phyloP scores from a whole-genome alignment of 2,888 invertebrate genomes.

The Notodonta ziczac region DNA sequence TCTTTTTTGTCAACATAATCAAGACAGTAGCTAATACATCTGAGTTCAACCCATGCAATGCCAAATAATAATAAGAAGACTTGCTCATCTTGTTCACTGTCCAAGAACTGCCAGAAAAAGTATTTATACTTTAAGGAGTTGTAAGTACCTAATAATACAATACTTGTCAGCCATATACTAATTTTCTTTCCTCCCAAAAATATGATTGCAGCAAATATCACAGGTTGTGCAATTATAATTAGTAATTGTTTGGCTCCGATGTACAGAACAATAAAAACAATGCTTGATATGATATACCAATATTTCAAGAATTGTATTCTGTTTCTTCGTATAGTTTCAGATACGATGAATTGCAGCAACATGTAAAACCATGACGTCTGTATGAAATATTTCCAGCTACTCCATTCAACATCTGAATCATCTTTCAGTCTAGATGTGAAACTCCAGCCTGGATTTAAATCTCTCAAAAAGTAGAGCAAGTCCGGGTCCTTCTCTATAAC shows the following conservation, averaged over 20 bases:
- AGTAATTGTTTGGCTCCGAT: constrained; percentile 80
- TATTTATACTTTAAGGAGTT: constrained; percentile 77
- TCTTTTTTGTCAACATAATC: constrained; percentile 76
- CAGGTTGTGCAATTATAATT: constrained; percentile 82
- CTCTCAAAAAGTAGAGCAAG: constrained; percentile 55
- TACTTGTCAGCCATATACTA: constrained; percentile 83
- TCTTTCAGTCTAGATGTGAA: constrained; percentile 85
- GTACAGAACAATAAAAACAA: constrained; percentile 71
- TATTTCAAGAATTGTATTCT: constrained; percentile 63
- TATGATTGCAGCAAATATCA: constrained; percentile 75
- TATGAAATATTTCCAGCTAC: constrained; percentile 84
- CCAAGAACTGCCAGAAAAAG: constrained; percentile 75
- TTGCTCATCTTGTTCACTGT: constrained; percentile 76
- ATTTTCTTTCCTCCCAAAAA: constrained; percentile 73
- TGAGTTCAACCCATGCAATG: constrained; percentile 89
- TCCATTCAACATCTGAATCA: constrained; percentile 90
- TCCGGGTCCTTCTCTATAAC: constrained; percentile 52
- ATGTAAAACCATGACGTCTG: constrained; percentile 82
- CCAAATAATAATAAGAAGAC: constrained; percentile 82
- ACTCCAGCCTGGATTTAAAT: constrained; percentile 85
- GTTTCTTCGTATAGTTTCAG: constrained; percentile 74
- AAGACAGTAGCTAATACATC: constrained; percentile 90
- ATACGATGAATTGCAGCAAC: constrained; percentile 79
- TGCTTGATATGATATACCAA: constrained; percentile 83
- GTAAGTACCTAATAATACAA: constrained; percentile 74